Conservation (phyloP, 1,140 invertebrate genomes). For the Lepidurus couesii region DNA sequence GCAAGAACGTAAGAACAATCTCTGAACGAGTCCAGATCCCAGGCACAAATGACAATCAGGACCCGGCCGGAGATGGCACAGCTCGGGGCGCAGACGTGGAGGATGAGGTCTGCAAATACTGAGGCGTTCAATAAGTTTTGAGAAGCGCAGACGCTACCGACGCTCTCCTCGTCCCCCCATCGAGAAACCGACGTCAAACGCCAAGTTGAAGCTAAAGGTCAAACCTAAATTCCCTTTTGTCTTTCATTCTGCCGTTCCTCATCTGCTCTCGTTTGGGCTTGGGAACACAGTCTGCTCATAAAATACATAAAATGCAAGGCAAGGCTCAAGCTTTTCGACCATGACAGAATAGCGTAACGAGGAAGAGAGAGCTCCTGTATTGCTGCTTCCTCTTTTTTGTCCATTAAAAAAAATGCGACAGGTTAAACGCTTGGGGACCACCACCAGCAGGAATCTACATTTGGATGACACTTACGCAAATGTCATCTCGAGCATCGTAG, state of each 20-base stretch:
- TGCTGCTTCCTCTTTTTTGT: too few species aligned
- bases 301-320: background rate
- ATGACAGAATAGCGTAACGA: too few species aligned
- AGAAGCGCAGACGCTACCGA: constrained; percentile 7
- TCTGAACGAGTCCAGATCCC: background rate
- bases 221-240: background rate
- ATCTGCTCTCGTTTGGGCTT: background rate
- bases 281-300: background rate
- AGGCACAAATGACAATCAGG: constrained; percentile 21
- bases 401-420: too few species aligned
- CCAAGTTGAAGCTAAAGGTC: constrained; percentile 18
- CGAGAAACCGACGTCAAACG: background rate
- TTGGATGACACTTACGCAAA: too few species aligned
- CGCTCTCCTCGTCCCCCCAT: background rate
- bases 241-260: background rate
- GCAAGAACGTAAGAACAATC: background rate
- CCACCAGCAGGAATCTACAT: too few species aligned
- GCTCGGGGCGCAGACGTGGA: background rate
- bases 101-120: background rate
- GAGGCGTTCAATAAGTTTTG: background rate
- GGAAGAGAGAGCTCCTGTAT: too few species aligned
- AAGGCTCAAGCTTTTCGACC: too few species aligned
- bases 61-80: background rate
- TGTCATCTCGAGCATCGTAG: too few species aligned
- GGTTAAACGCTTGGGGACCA: too few species aligned